phyloP scores from a whole-genome alignment of 1,140 invertebrate species.

The Pteromalus puparum region DNA sequence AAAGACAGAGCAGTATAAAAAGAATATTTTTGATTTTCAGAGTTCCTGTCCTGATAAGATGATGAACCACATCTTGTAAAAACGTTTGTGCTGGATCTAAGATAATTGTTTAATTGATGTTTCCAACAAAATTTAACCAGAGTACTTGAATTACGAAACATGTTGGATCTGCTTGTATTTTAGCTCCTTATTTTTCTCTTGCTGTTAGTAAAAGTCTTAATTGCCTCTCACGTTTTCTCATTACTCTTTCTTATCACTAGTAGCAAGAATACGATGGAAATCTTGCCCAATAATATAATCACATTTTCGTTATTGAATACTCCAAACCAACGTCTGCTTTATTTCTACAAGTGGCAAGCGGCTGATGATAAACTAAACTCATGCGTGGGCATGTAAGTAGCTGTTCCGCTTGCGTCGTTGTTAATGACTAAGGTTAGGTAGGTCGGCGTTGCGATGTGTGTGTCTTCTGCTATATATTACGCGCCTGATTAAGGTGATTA shows the following conservation, averaged over 20 bases:
- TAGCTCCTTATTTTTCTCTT: not conserved
- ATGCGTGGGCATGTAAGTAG: too few species aligned
- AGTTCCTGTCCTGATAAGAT: constrained; percentile 14
- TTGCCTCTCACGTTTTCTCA: not conserved
- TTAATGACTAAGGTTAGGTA: too few species aligned
- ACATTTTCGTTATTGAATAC: too few species aligned
- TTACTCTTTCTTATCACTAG: not conserved
- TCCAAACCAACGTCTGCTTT: too few species aligned
- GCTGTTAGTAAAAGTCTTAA: too few species aligned
- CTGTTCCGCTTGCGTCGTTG: too few species aligned
- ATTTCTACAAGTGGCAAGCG: too few species aligned
- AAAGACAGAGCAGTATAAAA: constrained; percentile 49
- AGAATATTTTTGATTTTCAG: constrained; percentile 43
- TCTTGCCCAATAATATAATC: not conserved
- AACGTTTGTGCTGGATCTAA: not conserved
- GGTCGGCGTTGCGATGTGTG: too few species aligned
- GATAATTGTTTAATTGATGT: not conserved
- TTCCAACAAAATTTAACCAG: constrained; percentile 12
- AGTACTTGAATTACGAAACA: constrained; percentile 16
- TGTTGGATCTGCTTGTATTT: not conserved
- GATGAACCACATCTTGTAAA: constrained; percentile 34
- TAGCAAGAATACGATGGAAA: not conserved
- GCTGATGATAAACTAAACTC: too few species aligned
- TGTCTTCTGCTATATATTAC: too few species aligned
- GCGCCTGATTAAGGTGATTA: too few species aligned